Conservation (phyloP, 2,113 vertebrate genomes). For the Promerops cafer region DNA sequence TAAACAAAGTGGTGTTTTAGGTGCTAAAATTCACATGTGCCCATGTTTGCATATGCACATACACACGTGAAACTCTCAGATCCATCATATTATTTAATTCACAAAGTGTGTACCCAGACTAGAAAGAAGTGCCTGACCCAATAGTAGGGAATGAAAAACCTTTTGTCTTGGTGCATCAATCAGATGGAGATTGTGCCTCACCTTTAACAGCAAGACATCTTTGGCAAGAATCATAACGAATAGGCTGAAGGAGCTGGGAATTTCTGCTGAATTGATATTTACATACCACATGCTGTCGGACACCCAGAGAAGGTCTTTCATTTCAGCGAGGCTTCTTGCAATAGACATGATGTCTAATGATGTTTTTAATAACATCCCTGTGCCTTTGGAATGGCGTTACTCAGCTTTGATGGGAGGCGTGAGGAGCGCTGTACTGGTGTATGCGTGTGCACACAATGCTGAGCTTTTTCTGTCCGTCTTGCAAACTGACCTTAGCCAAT, state of each 20-base stretch:
- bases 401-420: not conserved
- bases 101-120: not conserved
- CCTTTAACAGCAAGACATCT: not conserved
- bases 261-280: not conserved
- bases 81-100: not conserved
- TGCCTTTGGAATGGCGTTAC: not conserved
- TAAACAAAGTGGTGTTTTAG: not conserved
- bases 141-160: not conserved
- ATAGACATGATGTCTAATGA: not conserved
- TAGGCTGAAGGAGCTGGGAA: conserved; percentile 14
- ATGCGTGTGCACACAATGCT: not conserved
- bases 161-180: not conserved
- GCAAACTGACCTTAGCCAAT: conserved; percentile 36
- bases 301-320: not conserved
- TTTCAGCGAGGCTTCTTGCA: not conserved
- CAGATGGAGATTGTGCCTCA: not conserved
- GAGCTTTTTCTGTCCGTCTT: conserved; percentile 30
- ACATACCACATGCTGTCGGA: not conserved
- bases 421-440: not conserved
- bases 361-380: not conserved
- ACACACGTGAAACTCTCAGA: not conserved
- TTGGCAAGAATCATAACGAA: not conserved
- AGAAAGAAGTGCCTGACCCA: not conserved
- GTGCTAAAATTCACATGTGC: not conserved
- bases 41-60: rapidly evolving